Evolutionary conservation across 2,113 vertebrate genomes (phyloP).

Genomic region (Oryzias celebensis): DNA sequence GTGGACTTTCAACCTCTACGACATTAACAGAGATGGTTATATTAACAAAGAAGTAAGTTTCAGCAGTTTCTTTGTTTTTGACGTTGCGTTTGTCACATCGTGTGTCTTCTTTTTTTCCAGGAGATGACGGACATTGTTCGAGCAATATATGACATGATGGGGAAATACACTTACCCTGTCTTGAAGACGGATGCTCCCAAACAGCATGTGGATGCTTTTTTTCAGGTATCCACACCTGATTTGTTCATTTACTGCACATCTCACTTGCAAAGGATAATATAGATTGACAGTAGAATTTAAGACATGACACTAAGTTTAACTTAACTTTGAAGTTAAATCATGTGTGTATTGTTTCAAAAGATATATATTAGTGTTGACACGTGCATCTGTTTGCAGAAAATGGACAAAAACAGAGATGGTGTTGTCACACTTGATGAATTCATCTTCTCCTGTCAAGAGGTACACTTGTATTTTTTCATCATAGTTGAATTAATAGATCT

Average conservation of each 20-base stretch:
- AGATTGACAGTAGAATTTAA: too few relatives aligned
- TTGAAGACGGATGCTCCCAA: constrained; percentile 91
- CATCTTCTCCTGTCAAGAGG: constrained; percentile 95
- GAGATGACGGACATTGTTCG: constrained; percentile 97
- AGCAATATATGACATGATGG: constrained; percentile 99
- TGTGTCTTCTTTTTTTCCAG: constrained; percentile 62
- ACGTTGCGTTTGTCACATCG: not conserved
- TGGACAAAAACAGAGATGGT: constrained; percentile 99
- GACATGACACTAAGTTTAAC: too few relatives aligned
- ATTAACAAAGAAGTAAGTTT: constrained; percentile 96
- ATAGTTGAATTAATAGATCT: not conserved
- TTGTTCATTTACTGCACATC: not conserved
- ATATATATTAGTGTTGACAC: not conserved
- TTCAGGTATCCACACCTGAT: constrained; percentile 81
- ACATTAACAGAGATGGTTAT: constrained; percentile 95
- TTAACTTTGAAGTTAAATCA: too few relatives aligned
- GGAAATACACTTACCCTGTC: constrained; percentile 92
- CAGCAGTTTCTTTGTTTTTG: not conserved
- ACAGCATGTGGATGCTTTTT: constrained; percentile 95
- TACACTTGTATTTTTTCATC: constrained; percentile 48
- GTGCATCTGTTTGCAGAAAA: constrained; percentile 84
- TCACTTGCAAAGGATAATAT: not conserved
- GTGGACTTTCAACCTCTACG: constrained; percentile 97
- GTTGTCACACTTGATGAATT: constrained; percentile 97
- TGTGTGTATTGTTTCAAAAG: too few relatives aligned